Conservation (phyloP, 2,797 vertebrate genomes). For the Enteromius treurensis region DNA sequence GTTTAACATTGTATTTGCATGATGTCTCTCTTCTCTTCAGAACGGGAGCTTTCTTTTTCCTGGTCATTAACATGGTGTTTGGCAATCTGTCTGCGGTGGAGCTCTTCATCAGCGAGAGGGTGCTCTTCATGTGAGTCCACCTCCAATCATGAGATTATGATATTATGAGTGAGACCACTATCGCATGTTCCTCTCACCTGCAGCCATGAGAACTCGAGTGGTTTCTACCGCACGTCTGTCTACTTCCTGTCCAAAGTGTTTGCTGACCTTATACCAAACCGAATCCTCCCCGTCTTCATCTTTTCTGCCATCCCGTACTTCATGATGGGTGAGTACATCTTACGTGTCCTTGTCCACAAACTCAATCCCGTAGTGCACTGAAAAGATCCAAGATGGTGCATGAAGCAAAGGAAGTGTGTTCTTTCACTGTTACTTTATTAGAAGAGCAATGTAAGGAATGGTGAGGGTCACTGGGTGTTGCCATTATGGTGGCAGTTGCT, state of each 20-base stretch:
- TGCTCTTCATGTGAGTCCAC: constrained; percentile 49
- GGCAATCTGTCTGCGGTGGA: constrained; percentile 83
- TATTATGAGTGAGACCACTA: not conserved
- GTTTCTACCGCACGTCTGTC: constrained; percentile 81
- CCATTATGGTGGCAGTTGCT: not conserved
- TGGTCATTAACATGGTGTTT: constrained; percentile 84
- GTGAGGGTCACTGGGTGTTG: not conserved
- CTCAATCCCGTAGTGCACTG: not conserved
- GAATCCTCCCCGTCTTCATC: constrained; percentile 75
- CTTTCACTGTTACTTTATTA: not conserved
- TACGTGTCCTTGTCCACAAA: not conserved
- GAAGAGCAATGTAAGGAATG: not conserved
- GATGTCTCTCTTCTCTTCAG: constrained; percentile 52
- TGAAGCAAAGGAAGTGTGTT: not conserved
- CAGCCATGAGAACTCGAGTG: constrained; percentile 81
- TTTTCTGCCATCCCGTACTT: constrained; percentile 81
- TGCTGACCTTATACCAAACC: constrained; percentile 81
- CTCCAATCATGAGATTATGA: not conserved
- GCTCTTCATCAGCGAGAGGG: constrained; percentile 74
- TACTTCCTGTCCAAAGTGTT: constrained; percentile 84
- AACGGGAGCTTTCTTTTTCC: constrained; percentile 76
- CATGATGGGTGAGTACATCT: constrained; percentile 77
- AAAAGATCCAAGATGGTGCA: not conserved
- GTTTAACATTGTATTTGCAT: not conserved
- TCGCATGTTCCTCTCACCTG: constrained; percentile 1